Evolutionary conservation across 1,140 invertebrate genomes (phyloP).

Genomic region (Sitophilus oryzae): DNA sequence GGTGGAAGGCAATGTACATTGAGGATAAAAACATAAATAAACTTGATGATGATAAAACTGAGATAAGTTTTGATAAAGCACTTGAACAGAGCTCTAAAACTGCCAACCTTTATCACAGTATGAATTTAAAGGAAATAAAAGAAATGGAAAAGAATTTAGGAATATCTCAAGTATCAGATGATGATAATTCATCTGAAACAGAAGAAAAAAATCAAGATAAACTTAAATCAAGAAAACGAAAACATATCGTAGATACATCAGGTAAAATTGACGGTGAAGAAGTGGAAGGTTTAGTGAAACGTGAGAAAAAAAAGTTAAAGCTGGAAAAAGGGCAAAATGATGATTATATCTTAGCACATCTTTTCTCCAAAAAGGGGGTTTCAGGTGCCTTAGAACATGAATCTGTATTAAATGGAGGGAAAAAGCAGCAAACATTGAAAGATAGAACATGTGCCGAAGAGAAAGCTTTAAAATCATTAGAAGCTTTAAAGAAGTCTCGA

Average conservation of each 20-base stretch:
- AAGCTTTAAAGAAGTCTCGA: constrained; percentile 50
- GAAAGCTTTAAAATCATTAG: constrained; percentile 48
- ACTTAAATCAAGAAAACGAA: constrained; percentile 40
- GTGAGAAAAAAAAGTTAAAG: constrained; percentile 33
- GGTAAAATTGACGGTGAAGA: constrained; percentile 40
- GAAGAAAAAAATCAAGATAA: constrained; percentile 32
- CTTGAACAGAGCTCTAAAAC: constrained; percentile 52
- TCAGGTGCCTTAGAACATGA: constrained; percentile 55
- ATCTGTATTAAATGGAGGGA: constrained; percentile 49
- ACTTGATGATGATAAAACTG: constrained; percentile 49
- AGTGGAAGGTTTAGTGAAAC: constrained; percentile 39
- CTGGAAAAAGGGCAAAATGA: constrained; percentile 35
- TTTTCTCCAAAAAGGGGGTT: constrained; percentile 52
- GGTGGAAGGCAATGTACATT: constrained; percentile 29
- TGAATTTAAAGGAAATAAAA: constrained; percentile 26
- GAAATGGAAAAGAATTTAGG: constrained; percentile 39
- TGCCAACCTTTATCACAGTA: constrained; percentile 43
- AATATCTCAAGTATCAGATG: constrained; percentile 24
- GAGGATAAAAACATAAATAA: constrained; percentile 46
- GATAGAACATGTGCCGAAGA: constrained; percentile 46
- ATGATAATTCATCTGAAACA: constrained; percentile 30
- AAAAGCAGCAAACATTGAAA: constrained; percentile 45
- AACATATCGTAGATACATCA: constrained; percentile 34
- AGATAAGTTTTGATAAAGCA: constrained; percentile 49
- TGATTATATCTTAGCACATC: constrained; percentile 53